A percentile compares a stretch with the other conserved stretches of the same genome.
Evolutionary conservation across 2,888 invertebrate species (phyloP).

Genomic region (Microdon myrmicae): DNA sequence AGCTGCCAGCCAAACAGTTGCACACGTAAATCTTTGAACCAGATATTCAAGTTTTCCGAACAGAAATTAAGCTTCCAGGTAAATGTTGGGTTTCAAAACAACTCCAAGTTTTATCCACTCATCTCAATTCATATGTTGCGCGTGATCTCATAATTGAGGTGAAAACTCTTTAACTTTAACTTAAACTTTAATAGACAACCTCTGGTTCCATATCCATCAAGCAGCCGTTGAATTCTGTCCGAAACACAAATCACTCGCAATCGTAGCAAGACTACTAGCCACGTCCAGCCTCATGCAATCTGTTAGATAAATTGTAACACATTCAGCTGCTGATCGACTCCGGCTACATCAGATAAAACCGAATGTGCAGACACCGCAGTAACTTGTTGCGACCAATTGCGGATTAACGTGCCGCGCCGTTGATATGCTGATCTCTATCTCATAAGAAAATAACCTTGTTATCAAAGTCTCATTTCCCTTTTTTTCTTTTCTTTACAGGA

Average conservation of each 20-base stretch:
- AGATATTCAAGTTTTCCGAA: too few relatives aligned
- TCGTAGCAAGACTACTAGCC: slow-evolving; percentile 9
- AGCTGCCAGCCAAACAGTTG: too few relatives aligned
- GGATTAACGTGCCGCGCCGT: background rate
- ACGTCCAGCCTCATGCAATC: slow-evolving; percentile 32
- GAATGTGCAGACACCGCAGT: too few relatives aligned
- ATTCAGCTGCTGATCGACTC: slow-evolving; percentile 11
- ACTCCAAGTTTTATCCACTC: too few relatives aligned
- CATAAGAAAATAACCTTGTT: background rate
- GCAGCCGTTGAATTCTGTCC: slow-evolving; percentile 31
- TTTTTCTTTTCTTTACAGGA: slow-evolving; percentile 71
- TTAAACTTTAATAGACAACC: too few relatives aligned
- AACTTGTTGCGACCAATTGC: background rate
- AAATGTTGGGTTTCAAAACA: too few relatives aligned
- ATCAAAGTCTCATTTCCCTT: background rate
- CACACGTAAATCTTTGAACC: too few relatives aligned
- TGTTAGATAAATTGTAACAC: slow-evolving; percentile 20
- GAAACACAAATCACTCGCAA: slow-evolving; percentile 16
- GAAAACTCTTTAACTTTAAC: too few relatives aligned
- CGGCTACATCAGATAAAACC: slow-evolving; percentile 17
- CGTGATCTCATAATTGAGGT: too few relatives aligned
- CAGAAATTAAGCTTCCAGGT: too few relatives aligned
- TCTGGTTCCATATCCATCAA: slow-evolving; percentile 47
- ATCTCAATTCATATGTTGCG: too few relatives aligned
- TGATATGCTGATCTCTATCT: slow-evolving; percentile 1